Base-by-base conservation (phyloP, 2,797 vertebrate species). In the Acanthiza pusilla region DNA sequence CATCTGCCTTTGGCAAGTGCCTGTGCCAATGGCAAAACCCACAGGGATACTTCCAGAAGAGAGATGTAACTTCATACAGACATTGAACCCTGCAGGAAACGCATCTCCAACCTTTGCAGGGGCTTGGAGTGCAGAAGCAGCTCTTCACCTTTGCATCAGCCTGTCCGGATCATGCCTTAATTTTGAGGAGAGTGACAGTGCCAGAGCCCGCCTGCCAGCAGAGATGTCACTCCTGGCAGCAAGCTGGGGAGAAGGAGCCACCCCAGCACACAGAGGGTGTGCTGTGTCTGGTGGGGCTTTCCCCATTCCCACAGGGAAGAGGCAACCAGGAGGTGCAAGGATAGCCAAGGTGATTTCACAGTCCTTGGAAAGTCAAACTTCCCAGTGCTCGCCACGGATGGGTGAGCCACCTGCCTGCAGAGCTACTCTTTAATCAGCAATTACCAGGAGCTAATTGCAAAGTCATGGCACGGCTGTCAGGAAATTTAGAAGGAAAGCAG, bases 361-460 rank as follows among this genome's bases (percentile, higher is more conserved):
- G 81, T 19, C 61, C 51, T 63, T 60, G 60, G 40, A 63, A 95
- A 71, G 80, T 29, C 62, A 58, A 75, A 26, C 5, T 63, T 72
- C 66, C 70, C 21, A 81, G 9, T 0, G 17, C 13, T 60, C 70
- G 80, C 70, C 66, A 58, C 0, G 23, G 66, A 78, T 40, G 61
- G 43, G 22, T 2, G 20, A 95, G 66, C 58, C 5, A 2, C 67
- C 68, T 18, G 17, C 60, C 48, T 10, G 1, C 6, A 4, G 71
- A 90, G 80, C 57, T 63, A 11, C 53, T 73, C 77, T 23, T 89
- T 79, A 93, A 79, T 93, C 78, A 89, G 77, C 13, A 9, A 86
- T 92, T 79, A 70, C 38, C 27, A 6, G 57, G 21, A 87, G 63
- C 55, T 89, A 90, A 95, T 77, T 92, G 78, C 32, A 0, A 58